These are phyloP conservation scores for Gortyna flavago DNA, from an alignment of 2,888 invertebrate genomes.

Conservation along the genomic window DNA sequence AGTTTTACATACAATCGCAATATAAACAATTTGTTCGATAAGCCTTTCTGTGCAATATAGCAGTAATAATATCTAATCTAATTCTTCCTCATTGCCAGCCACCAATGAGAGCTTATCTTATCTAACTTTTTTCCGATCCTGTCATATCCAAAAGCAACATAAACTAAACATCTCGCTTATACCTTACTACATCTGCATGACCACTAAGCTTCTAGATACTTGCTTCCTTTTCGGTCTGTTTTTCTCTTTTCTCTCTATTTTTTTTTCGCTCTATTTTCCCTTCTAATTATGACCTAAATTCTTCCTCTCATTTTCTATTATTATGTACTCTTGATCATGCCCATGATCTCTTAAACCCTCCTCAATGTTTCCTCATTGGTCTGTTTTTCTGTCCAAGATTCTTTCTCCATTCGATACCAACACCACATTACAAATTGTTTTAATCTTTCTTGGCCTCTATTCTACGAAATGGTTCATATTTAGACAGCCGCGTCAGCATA, in stretches of 20 bases:
- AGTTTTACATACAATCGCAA: slow-evolving; percentile 9
- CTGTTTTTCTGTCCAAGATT: background rate
- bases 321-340: background rate
- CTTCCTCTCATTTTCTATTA: background rate
- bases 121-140: background rate
- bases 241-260: no score
- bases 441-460: background rate
- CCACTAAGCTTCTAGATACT: background rate
- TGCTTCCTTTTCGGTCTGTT: background rate
- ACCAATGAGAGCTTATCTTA: slow-evolving; percentile 33
- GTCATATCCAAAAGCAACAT: background rate
- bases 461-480: background rate
- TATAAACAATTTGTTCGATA: slow-evolving; percentile 38
- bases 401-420: background rate
- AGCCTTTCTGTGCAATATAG: slow-evolving; percentile 17
- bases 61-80: slow-evolving; percentile 28
- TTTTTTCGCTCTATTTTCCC: background rate
- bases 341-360: background rate
- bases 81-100: slow-evolving; percentile 12
- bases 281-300: background rate
- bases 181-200: no score
- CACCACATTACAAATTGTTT: background rate
- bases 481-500: background rate
- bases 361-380: background rate
- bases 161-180: background rate